Conservation (phyloP, 1,140 invertebrate genomes). For the Heterodera schachtii region DNA sequence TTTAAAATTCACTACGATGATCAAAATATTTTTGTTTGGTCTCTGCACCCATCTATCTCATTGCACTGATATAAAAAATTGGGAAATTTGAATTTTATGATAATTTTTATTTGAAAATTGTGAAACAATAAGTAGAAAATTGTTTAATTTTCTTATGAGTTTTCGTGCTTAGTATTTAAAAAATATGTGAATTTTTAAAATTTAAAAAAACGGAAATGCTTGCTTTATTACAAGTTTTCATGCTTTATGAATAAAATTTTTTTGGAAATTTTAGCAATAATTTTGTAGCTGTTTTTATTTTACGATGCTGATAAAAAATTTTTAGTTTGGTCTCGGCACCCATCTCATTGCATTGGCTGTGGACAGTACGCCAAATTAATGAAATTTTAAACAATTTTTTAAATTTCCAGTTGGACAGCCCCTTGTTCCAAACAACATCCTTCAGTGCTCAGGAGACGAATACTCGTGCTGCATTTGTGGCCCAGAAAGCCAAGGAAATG, state of each 20-base stretch:
- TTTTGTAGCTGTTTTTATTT: too few species aligned
- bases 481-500: conserved; percentile 60
- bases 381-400: not conserved
- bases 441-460: conserved; percentile 49
- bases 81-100: too few species aligned
- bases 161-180: too few species aligned
- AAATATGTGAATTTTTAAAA: too few species aligned
- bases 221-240: too few species aligned
- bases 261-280: too few species aligned
- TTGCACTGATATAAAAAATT: conserved; percentile 43
- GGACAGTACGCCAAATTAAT: conserved; percentile 42
- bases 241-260: too few species aligned
- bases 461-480: conserved; percentile 52
- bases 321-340: conserved; percentile 62
- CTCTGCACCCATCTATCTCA: conserved; percentile 64
- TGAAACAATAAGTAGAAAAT: too few species aligned
- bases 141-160: too few species aligned
- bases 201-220: too few species aligned
- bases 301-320: not conserved
- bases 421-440: conserved; percentile 51
- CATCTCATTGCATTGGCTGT: conserved; percentile 63
- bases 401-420: conserved; percentile 48
- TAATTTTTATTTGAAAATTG: too few species aligned
- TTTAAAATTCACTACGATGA: too few species aligned
- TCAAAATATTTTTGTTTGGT: conserved; percentile 49